A percentile compares a stretch with the other conserved stretches of the same genome.
phyloP scores from a whole-genome alignment of 2,797 vertebrate species.

The Schizothorax lantsangensis region DNA sequence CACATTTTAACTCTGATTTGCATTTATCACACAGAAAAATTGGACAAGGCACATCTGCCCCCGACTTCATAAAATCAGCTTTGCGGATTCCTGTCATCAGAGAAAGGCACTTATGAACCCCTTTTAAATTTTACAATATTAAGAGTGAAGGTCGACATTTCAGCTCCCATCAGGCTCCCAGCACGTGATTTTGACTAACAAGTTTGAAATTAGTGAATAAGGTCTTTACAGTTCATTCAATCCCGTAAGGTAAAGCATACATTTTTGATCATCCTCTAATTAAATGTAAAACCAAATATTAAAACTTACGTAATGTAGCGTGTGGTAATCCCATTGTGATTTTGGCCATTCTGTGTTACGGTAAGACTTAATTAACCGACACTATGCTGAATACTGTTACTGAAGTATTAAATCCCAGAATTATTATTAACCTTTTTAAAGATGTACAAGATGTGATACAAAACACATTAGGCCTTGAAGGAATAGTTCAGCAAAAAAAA shows the following conservation, averaged over 20 bases:
- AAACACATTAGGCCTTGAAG: not conserved
- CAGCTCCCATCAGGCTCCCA: not conserved
- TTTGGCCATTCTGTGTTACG: not conserved
- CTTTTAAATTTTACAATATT: conserved; percentile 43
- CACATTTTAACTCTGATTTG: conserved; percentile 68
- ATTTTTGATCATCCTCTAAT: conserved; percentile 39
- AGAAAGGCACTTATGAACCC: conserved; percentile 24
- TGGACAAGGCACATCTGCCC: conserved; percentile 63
- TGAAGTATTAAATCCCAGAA: not conserved
- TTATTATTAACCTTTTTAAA: conserved; percentile 23
- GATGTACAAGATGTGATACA: not conserved
- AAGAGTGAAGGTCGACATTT: conserved; percentile 47
- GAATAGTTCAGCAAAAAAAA: not conserved
- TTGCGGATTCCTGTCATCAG: conserved; percentile 26
- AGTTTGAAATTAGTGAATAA: conserved; percentile 39
- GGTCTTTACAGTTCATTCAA: conserved; percentile 26
- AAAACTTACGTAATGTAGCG: not conserved
- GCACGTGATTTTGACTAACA: conserved; percentile 23
- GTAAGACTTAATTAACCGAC: not conserved
- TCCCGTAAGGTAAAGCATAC: conserved; percentile 23
- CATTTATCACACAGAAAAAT: conserved; percentile 72
- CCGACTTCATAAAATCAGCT: conserved; percentile 59
- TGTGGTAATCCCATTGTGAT: conserved; percentile 8
- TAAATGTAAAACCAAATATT: conserved; percentile 21
- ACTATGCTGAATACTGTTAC: not conserved